phyloP scores from a whole-genome alignment of 2,888 invertebrate species.

The Drosophila anomalata region DNA sequence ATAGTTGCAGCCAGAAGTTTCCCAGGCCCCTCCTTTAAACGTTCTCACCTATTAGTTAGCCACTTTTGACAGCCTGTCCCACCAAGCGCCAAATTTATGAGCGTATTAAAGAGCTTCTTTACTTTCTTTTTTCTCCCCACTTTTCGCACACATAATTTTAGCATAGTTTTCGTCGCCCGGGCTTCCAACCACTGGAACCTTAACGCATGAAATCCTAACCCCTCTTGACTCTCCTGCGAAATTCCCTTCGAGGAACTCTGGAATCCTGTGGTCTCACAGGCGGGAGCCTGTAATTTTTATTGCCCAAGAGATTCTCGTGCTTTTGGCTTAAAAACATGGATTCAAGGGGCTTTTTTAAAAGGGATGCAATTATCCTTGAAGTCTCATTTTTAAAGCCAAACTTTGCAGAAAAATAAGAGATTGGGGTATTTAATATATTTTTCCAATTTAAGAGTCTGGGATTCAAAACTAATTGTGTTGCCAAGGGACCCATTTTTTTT shows the following conservation, averaged over 20 bases:
- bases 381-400: too few species aligned
- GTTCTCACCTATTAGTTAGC: constrained; percentile 16
- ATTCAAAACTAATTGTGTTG: too few species aligned
- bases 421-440: too few species aligned
- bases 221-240: constrained; percentile 5
- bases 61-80: constrained; percentile 61
- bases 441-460: too few species aligned
- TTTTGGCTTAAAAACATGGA: background rate
- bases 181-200: constrained; percentile 36
- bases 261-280: background rate
- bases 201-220: constrained; percentile 1
- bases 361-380: background rate
- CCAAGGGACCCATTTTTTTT: too few species aligned
- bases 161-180: constrained; percentile 66
- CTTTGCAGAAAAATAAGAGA: too few species aligned
- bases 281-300: background rate
- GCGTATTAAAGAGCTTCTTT: constrained; percentile 70
- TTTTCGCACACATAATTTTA: constrained; percentile 64
- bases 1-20: constrained; percentile 65
- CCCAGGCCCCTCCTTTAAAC: background rate
- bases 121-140: constrained; percentile 21
- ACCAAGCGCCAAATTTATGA: constrained; percentile 74
- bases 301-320: background rate
- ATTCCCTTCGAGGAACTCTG: background rate
- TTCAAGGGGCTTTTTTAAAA: background rate